Percentiles rank a stretch among this genome's conserved stretches.
Conservation (phyloP, 2,113 vertebrate species). For the Propithecus coquereli region DNA sequence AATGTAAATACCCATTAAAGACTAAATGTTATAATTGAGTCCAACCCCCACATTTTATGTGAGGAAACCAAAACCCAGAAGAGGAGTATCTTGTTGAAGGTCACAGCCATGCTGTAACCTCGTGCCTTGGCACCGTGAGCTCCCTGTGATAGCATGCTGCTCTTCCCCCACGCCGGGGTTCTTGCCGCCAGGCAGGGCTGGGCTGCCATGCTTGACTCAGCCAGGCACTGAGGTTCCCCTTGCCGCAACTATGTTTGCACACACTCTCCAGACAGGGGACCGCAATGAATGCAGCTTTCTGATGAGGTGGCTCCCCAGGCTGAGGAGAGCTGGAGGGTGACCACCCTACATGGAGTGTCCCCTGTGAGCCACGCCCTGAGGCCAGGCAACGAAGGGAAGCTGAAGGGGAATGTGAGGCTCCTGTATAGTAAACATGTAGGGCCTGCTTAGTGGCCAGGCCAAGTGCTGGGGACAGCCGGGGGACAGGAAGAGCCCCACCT, state of each 20-base stretch:
- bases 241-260: not conserved
- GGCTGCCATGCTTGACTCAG: rapidly evolving
- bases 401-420: not conserved
- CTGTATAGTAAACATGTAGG: not conserved
- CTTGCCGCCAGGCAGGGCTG: not conserved
- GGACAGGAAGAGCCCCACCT: not conserved
- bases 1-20: constrained; percentile 6
- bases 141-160: not conserved
- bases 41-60: not conserved
- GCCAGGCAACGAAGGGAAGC: not conserved
- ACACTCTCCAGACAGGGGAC: not conserved
- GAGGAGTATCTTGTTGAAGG: not conserved
- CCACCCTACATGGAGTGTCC: too few species aligned
- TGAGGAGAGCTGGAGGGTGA: too few species aligned
- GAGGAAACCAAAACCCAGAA: constrained; percentile 2
- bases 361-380: not conserved
- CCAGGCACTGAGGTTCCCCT: not conserved
- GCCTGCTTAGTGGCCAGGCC: not conserved
- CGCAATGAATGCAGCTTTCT: not conserved
- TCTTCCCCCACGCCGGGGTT: not conserved
- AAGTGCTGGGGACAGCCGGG: not conserved
- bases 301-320: not conserved
- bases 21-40: constrained; percentile 2
- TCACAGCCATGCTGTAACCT: not conserved
- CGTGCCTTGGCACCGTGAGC: not conserved